These are phyloP conservation scores for Styela plicata DNA, from an alignment of 23 tunicate species.

Conservation along the genomic window DNA sequence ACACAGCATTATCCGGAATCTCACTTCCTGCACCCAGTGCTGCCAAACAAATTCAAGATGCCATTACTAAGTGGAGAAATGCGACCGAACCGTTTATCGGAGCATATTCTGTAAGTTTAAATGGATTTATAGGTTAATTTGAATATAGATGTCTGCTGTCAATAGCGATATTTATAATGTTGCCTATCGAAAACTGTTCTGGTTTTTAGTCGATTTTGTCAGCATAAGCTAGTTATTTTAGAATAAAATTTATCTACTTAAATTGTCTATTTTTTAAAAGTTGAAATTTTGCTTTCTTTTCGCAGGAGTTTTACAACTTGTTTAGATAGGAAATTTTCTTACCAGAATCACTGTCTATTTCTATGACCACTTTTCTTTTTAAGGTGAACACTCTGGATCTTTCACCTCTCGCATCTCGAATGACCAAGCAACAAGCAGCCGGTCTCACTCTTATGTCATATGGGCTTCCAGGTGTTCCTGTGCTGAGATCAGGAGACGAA, in stretches of 20 bases:
- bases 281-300: too few species aligned
- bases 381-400: constrained; percentile 36
- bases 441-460: constrained; percentile 33
- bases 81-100: neutral
- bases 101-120: constrained; percentile 1
- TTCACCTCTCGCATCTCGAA: constrained; percentile 13
- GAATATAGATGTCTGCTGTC: too few species aligned
- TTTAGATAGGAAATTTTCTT: too few species aligned
- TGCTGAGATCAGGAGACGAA: constrained; percentile 50
- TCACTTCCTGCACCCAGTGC: neutral
- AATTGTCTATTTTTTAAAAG: too few species aligned
- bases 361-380: neutral
- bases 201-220: too few species aligned
- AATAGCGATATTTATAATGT: too few species aligned
- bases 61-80: neutral
- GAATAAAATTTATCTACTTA: too few species aligned
- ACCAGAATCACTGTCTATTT: neutral
- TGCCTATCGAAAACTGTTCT: too few species aligned
- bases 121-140: too few species aligned
- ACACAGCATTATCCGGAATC: neutral
- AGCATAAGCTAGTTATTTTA: too few species aligned
- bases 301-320: too few species aligned
- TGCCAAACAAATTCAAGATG: neutral
- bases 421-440: neutral
- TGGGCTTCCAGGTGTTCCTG: constrained; percentile 52